These are phyloP conservation scores for Melipona beecheii DNA, from an alignment of 2,888 invertebrate species.

Conservation along the genomic window DNA sequence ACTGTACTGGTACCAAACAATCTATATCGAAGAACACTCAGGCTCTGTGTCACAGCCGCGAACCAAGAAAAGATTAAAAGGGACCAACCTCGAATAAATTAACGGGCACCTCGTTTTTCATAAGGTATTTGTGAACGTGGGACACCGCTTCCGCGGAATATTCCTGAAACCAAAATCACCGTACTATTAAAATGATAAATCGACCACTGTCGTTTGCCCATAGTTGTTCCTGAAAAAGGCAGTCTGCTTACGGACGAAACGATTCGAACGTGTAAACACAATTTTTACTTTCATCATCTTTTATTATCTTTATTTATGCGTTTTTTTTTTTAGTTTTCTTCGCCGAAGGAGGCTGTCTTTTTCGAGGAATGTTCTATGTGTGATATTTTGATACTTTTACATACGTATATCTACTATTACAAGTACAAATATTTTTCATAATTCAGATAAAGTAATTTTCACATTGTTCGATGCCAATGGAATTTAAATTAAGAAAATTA, in stretches of 20 bases:
- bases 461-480: too few species aligned
- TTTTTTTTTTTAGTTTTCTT: too few species aligned
- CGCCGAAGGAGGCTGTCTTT: too few species aligned
- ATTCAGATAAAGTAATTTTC: background rate
- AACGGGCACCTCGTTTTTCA: conserved; percentile 98
- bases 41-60: conserved; percentile 2
- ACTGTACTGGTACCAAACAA: background rate
- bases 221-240: background rate
- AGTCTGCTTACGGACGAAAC: background rate
- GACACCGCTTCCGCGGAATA: conserved; percentile 99
- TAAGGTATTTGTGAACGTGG: conserved; percentile 98
- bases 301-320: too few species aligned
- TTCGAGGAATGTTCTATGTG: too few species aligned
- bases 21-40: background rate
- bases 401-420: background rate
- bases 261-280: background rate
- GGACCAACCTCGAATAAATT: conserved; percentile 96
- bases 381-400: too few species aligned
- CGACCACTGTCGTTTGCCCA: too few species aligned
- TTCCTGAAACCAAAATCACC: conserved; percentile 89
- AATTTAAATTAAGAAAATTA: background rate
- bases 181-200: conserved; percentile 1
- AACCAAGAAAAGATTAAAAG: conserved; percentile 34
- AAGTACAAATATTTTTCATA: background rate
- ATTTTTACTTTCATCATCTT: too few species aligned